Conservation (phyloP, 2,797 vertebrate species). For the Emydoidea blandingii region DNA sequence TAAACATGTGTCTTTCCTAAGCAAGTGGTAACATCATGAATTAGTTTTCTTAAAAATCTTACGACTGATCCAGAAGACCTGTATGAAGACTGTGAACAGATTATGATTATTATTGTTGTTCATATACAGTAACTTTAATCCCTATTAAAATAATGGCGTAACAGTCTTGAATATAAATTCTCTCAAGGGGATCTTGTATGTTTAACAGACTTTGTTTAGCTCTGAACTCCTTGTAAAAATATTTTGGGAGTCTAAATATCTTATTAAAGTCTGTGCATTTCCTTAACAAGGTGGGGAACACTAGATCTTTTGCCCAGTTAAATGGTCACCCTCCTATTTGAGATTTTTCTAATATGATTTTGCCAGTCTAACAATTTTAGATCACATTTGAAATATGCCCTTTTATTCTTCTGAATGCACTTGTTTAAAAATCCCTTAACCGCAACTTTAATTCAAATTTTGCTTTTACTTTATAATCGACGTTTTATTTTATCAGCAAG, state of each 20-base stretch:
- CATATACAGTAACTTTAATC: constrained; percentile 50
- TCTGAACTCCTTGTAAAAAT: constrained; percentile 59
- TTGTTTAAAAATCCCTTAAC: not conserved
- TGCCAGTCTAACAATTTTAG: not conserved
- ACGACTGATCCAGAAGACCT: constrained; percentile 47
- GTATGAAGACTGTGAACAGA: constrained; percentile 46
- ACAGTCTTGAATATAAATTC: constrained; percentile 47
- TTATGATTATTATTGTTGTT: constrained; percentile 60
- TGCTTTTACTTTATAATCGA: not conserved
- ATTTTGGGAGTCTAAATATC: constrained; percentile 56
- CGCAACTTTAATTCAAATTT: not conserved
- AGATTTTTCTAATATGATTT: not conserved
- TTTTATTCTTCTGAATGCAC: not conserved
- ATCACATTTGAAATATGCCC: not conserved
- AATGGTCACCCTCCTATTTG: not conserved
- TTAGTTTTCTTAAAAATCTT: constrained; percentile 70
- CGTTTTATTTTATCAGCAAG: not conserved
- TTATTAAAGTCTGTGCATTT: constrained; percentile 15
- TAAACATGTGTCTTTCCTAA: constrained; percentile 81
- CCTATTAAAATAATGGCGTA: constrained; percentile 52
- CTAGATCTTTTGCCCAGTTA: not conserved
- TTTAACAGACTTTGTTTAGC: constrained; percentile 62
- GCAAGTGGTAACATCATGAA: constrained; percentile 77
- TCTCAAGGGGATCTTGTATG: constrained; percentile 38
- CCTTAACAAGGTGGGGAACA: constrained; percentile 30